Evolutionary conservation across 2,888 invertebrate genomes (phyloP).

Genomic region (Corbicula japonica): DNA sequence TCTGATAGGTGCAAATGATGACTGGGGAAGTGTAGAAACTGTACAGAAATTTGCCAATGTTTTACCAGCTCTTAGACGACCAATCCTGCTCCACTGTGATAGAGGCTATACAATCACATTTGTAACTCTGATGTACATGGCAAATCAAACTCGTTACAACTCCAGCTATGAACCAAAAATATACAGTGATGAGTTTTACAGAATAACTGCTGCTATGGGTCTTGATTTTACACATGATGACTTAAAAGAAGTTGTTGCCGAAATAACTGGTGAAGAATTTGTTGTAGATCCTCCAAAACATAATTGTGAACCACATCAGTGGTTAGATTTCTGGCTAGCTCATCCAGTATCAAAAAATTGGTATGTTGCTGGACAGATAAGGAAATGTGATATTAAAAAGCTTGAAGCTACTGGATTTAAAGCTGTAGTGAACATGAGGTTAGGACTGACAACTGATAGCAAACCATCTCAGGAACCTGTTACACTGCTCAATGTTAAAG

Average conservation of each 20-base stretch:
- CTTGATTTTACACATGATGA: conserved; percentile 75
- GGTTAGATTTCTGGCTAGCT: conserved; percentile 80
- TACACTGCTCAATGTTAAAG: conserved; percentile 78
- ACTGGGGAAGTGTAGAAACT: conserved; percentile 76
- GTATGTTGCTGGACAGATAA: conserved; percentile 81
- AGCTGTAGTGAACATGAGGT: conserved; percentile 76
- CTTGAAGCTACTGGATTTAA: conserved; percentile 75
- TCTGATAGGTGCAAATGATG: conserved; percentile 71
- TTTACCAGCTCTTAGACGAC: conserved; percentile 56
- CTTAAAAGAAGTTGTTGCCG: conserved; percentile 70
- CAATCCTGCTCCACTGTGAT: conserved; percentile 74
- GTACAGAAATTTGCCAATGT: conserved; percentile 70
- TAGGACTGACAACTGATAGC: conserved; percentile 69
- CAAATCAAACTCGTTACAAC: conserved; percentile 72
- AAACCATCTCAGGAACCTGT: conserved; percentile 78
- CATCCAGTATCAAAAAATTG: conserved; percentile 79
- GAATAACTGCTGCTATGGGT: conserved; percentile 77
- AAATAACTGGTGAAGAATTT: conserved; percentile 76
- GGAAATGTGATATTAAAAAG: conserved; percentile 71
- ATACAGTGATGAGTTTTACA: conserved; percentile 73
- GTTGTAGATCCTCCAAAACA: conserved; percentile 71
- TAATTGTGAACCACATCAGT: conserved; percentile 72
- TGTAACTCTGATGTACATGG: conserved; percentile 76
- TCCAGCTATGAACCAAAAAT: conserved; percentile 72
- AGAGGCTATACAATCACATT: conserved; percentile 76